Evolutionary conservation across 2,113 vertebrate genomes (phyloP), one percentile per base, ranked within the genome.

Genomic region (Trogon surrucura): DNA sequence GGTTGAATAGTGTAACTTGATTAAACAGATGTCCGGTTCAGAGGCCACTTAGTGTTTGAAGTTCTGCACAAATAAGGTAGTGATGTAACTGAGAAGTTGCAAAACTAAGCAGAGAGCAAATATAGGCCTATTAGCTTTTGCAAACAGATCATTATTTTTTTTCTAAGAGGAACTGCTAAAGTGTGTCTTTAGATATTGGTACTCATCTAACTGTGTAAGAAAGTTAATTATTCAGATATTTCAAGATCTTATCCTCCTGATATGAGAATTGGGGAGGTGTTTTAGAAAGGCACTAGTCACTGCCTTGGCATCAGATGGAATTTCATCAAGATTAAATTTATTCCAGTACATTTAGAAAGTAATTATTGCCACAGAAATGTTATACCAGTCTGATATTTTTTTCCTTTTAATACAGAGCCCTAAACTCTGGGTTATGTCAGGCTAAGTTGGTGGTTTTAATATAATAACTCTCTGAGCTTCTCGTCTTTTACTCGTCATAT

Each of bases 311-410:
- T 86, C 64, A 81, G 47, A 60, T 71, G 61, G 80, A 81, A 86
- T 91, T 94, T 96, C 86, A 81, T 95, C 47, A 84, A 81, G 69
- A 84, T 85, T 56, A 78, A 78, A 71, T 91, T 95, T 66, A 93
- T 86, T 95, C 60, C 65, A 91, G 70, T 74, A 61, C 57, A 61
- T 92, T 89, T 89, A 88, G 85, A 78, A 95, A 91, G 95, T 84
- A 95, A 92, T 95, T 92, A 95, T 86, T 92, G 77, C 38, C 51
- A 81, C 57, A 74, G 83, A 81, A 84, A 60, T 44, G 4, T 74
- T 92, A 71, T 58, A 36, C 67, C 56, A 71, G 22, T 84, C 73
- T 91, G 54, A 91, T 93, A 53, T 51, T 66, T 77, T 77, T 85
- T 86, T 47, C 38, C 48, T 38, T 34, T 71, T 95, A 84, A 84